A percentile compares a stretch with the other conserved stretches of the same genome.
Evolutionary conservation across 2,888 invertebrate genomes (phyloP).

Genomic region (Drosophila meridiana): DNA sequence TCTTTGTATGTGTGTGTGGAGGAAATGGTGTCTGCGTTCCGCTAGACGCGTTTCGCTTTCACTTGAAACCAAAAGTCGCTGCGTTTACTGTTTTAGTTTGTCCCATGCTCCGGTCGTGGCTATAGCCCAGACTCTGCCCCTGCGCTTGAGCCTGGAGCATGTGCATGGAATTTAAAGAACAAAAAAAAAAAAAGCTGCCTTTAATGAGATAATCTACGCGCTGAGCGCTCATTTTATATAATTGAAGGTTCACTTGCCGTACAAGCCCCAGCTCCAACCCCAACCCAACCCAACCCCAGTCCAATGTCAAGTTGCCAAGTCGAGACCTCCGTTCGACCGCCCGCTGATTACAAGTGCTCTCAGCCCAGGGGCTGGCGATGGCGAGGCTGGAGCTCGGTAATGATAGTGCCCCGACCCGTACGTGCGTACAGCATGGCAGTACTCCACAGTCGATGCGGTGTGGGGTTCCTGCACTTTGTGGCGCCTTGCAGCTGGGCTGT

Average conservation of each 20-base stretch:
- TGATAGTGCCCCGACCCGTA: slow-evolving; percentile 73
- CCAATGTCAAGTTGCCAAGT: neutral
- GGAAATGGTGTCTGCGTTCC: slow-evolving; percentile 68
- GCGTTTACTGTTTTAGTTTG: slow-evolving; percentile 49
- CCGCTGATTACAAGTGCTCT: slow-evolving; percentile 59
- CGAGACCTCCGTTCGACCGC: slow-evolving; percentile 6
- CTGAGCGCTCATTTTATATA: slow-evolving; percentile 71
- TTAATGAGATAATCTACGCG: slow-evolving; percentile 83
- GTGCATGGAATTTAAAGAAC: slow-evolving; percentile 74
- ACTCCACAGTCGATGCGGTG: neutral
- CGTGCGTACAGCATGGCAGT: slow-evolving; percentile 60
- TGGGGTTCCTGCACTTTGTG: slow-evolving; percentile 44
- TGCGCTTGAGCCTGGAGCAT: slow-evolving; percentile 19
- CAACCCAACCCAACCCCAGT: slow-evolving; percentile 1
- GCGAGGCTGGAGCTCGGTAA: slow-evolving; percentile 29
- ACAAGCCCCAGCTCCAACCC: slow-evolving; percentile 9
- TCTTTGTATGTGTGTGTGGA: neutral
- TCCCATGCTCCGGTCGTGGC: neutral
- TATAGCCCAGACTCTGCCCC: neutral
- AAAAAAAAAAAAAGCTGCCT: slow-evolving; percentile 36
- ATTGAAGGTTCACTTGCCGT: slow-evolving; percentile 78
- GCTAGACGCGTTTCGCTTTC: slow-evolving; percentile 62
- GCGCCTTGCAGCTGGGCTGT: slow-evolving; percentile 37
- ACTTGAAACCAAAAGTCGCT: slow-evolving; percentile 51
- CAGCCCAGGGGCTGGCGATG: slow-evolving; percentile 2